Evolutionary conservation across 1,140 invertebrate genomes (phyloP).

Genomic region (Pachypeltis micranthus): DNA sequence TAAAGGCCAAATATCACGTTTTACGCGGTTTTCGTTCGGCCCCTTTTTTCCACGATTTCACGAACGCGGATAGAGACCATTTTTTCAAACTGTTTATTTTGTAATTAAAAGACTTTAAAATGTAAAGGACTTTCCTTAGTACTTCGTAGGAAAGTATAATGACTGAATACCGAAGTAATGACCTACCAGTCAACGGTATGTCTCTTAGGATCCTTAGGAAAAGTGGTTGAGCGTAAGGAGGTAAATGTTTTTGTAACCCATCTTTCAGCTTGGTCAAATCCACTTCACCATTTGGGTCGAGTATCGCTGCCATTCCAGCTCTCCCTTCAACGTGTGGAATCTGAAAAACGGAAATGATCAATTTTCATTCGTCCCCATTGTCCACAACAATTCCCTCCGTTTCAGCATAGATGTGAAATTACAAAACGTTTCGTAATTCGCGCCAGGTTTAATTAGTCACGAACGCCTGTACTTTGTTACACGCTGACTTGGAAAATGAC

Average conservation of each 20-base stretch:
- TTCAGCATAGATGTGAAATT: no score
- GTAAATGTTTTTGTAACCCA: conserved; percentile 55
- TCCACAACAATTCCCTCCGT: no score
- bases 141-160: not conserved
- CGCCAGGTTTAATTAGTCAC: no score
- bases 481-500: not conserved
- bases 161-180: not conserved
- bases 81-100: not conserved
- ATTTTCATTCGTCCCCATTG: not conserved
- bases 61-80: no score
- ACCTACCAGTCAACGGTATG: conserved; percentile 66
- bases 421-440: not conserved
- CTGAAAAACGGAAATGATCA: no score
- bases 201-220: conserved; percentile 72
- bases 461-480: no score
- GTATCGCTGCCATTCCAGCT: conserved; percentile 91
- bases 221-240: conserved; percentile 73
- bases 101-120: not conserved
- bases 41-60: no score
- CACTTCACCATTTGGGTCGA: conserved; percentile 54
- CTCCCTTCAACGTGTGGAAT: conserved; percentile 73
- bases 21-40: no score
- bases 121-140: not conserved
- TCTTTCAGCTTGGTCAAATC: conserved; percentile 49
- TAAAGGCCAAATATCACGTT: no score